phyloP scores from a whole-genome alignment of 2,888 invertebrate species.

The Ptilodon capucinus region DNA sequence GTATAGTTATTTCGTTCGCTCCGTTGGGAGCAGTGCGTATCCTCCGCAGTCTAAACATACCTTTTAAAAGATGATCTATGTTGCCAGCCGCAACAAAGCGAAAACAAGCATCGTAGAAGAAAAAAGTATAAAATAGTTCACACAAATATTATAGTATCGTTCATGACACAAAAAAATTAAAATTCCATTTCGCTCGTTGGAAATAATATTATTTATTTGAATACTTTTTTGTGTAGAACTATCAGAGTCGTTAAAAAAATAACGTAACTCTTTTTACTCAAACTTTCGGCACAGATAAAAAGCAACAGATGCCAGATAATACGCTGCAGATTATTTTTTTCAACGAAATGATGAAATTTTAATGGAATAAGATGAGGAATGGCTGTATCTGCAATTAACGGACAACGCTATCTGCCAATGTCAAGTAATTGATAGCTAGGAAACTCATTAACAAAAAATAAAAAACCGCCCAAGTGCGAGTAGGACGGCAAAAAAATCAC shows the following conservation, averaged over 20 bases:
- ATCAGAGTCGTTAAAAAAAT: not conserved
- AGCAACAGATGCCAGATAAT: too few species aligned
- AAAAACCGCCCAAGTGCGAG: too few species aligned
- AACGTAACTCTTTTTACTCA: not conserved
- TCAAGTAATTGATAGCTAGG: too few species aligned
- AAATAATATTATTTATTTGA: not conserved
- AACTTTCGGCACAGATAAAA: not conserved
- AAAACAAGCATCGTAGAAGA: not conserved
- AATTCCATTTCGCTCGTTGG: not conserved
- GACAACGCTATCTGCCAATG: too few species aligned
- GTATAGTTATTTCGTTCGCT: too few species aligned
- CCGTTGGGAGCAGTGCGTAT: too few species aligned
- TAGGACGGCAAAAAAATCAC: too few species aligned
- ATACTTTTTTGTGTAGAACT: not conserved
- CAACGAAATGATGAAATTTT: too few species aligned
- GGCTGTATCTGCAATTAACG: too few species aligned
- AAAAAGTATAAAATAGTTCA: not conserved
- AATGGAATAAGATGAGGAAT: too few species aligned
- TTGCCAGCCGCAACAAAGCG: not conserved
- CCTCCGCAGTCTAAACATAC: not conserved
- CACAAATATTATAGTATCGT: not conserved
- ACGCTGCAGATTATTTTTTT: too few species aligned
- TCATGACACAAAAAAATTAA: not conserved
- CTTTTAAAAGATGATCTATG: constrained; percentile 11
- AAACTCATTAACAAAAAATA: too few species aligned